These are phyloP conservation scores for Calliscelio sp. DNA, from an alignment of 2,888 invertebrate genomes.

Conservation along the genomic window DNA sequence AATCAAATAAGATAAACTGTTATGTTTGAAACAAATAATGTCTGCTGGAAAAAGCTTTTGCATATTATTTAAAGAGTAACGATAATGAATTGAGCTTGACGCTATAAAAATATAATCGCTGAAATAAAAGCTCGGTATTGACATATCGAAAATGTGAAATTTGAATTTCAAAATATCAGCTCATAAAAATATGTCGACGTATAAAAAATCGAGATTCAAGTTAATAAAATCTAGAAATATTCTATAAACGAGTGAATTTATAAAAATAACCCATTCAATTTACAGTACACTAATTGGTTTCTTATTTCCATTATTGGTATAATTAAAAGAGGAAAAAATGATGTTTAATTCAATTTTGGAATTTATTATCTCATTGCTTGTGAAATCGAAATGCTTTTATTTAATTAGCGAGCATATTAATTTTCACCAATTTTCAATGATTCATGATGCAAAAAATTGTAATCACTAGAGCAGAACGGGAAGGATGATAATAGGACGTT, in stretches of 20 bases:
- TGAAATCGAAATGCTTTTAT: too few species aligned
- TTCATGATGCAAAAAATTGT: background rate
- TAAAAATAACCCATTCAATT: background rate
- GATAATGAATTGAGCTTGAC: background rate
- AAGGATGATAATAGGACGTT: conserved; percentile 18
- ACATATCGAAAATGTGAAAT: conserved; percentile 13
- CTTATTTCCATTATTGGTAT: too few species aligned
- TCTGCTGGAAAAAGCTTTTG: background rate
- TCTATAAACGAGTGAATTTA: background rate
- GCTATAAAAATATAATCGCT: conserved; percentile 5
- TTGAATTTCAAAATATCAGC: conserved; percentile 26
- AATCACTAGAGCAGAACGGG: background rate
- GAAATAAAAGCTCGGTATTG: conserved; percentile 22
- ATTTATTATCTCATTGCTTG: too few species aligned
- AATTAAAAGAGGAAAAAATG: too few species aligned
- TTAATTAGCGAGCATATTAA: background rate
- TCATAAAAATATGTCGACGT: conserved; percentile 16
- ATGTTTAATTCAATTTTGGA: too few species aligned
- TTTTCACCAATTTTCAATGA: background rate
- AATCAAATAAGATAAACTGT: too few species aligned
- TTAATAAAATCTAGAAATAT: background rate
- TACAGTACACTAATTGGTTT: too few species aligned
- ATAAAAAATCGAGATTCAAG: conserved; percentile 1
- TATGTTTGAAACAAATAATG: too few species aligned
- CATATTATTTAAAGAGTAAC: background rate